Percentiles rank a stretch among this genome's conserved stretches.
These are phyloP conservation scores for Mycetomoellerius zeteki DNA, from an alignment of 1,140 invertebrate species.

Conservation along the genomic window DNA sequence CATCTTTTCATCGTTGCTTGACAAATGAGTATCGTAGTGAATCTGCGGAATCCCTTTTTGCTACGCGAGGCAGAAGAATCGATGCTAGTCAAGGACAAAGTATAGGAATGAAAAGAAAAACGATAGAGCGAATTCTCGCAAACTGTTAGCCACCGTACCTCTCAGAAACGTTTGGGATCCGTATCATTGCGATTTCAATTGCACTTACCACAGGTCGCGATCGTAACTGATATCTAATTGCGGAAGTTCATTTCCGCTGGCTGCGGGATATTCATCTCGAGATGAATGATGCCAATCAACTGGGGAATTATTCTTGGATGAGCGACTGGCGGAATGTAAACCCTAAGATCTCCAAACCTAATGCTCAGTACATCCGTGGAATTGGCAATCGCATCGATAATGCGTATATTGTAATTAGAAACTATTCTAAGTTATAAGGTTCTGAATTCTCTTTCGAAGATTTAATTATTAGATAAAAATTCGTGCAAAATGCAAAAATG, in stretches of 20 bases:
- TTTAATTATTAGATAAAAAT: background rate
- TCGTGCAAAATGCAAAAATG: no score
- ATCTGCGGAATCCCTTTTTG: constrained; percentile 23
- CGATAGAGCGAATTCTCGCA: background rate
- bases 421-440: no score
- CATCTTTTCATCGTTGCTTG: constrained; percentile 46
- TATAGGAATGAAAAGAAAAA: constrained; percentile 33
- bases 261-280: constrained; percentile 54
- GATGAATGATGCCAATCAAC: constrained; percentile 61
- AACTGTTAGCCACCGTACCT: constrained; percentile 28
- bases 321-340: constrained; percentile 51
- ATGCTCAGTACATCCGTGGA: constrained; percentile 26
- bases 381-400: constrained; percentile 30
- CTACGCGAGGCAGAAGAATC: constrained; percentile 38
- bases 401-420: constrained; percentile 20
- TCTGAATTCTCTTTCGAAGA: background rate
- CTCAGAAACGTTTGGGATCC: constrained; percentile 11
- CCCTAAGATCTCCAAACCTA: constrained; percentile 30
- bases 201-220: constrained; percentile 58
- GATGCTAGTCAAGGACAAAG: constrained; percentile 47
- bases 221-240: constrained; percentile 66
- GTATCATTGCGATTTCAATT: constrained; percentile 48
- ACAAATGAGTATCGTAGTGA: constrained; percentile 51
- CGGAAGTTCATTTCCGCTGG: constrained; percentile 37
- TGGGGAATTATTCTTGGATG: constrained; percentile 48